Percentiles rank a stretch among this genome's conserved stretches.
These are phyloP conservation scores for Rhimphoctona megacephalus DNA, from an alignment of 2,888 invertebrate species.

Conservation along the genomic window DNA sequence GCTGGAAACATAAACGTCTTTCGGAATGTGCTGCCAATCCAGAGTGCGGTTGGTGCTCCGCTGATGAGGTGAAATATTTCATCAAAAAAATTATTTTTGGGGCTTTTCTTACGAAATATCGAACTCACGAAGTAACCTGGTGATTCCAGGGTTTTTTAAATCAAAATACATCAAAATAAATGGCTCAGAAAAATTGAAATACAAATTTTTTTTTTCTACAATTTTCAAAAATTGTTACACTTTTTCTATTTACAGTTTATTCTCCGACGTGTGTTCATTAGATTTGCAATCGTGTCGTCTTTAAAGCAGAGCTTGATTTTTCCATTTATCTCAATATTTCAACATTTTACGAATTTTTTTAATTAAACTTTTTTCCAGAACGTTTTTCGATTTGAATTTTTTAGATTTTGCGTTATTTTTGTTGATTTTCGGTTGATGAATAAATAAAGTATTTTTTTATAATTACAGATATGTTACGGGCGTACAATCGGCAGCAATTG, in stretches of 20 bases:
- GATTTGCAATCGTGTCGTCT: no score
- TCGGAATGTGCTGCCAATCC: slow-evolving; percentile 95
- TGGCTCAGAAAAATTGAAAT: background rate
- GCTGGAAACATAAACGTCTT: slow-evolving; percentile 90
- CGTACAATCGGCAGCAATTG: slow-evolving; percentile 95
- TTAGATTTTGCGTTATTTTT: background rate
- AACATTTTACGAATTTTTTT: no score
- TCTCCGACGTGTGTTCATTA: no score
- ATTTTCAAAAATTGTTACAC: no score
- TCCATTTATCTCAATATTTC: no score
- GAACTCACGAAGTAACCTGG: background rate
- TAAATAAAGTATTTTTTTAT: background rate
- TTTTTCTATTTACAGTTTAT: no score
- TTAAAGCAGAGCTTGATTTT: no score
- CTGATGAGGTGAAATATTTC: slow-evolving; percentile 87
- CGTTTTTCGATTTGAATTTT: no score
- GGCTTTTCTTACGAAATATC: background rate
- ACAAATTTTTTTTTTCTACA: no score
- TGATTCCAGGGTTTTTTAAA: background rate
- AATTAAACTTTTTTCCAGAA: no score
- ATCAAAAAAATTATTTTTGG: background rate
- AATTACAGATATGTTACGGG: slow-evolving; percentile 88
- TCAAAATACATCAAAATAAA: background rate
- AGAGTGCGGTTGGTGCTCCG: slow-evolving; percentile 97
- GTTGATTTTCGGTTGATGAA: background rate